Evolutionary conservation across 2,797 vertebrate species (phyloP), one percentile per base, ranked within the genome.

Genomic region (Neosilurus hyrtlii): DNA sequence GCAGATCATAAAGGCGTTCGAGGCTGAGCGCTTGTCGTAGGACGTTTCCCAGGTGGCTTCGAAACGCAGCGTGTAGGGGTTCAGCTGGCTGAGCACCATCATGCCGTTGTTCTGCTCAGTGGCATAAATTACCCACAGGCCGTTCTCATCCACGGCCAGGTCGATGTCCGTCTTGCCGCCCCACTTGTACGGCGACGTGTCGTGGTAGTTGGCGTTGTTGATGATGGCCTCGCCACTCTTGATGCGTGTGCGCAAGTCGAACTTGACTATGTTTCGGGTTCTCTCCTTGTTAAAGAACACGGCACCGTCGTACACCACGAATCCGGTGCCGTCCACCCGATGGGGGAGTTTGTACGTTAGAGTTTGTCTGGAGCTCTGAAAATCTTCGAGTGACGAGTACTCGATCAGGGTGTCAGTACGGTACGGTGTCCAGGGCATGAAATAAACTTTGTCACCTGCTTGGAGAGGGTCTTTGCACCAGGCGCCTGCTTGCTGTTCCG

Each of bases 391-490:
- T 51, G 98, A 99, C 81, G 97, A 96, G 71, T 96, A 99, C 89
- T 99, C 98, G 88, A 97, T 98, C 85, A 99, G 94, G 68, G 96
- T 99, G 91, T 99, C 98, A 4, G 98, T 99, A 90, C 98, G 96
- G 85, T 99, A 99, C 0, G 98, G 98, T 90, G 97, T 99, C 98
- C 98, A 99, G 78, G 98, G 98, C 98, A 99, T 99, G 92, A 98
- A 99, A 95, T 99, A 99, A 92, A 99, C 97, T 95, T 99, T 99
- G 95, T 99, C 98, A 84, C 95, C 97, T 49, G 98, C 97, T 93
- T 99, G 98, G 82, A 99, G 96, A 68, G 98, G 98, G 92, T 99
- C 98, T 94, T 99, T 99, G 93, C 98, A 99, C 98, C 98, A 99
- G 89, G 98, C 96, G 79, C 98, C 98, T 14, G 98, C 97, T 94